These are phyloP conservation scores for Aptenodytes forsteri DNA, from an alignment of 2,113 vertebrate species.

Conservation along the genomic window DNA sequence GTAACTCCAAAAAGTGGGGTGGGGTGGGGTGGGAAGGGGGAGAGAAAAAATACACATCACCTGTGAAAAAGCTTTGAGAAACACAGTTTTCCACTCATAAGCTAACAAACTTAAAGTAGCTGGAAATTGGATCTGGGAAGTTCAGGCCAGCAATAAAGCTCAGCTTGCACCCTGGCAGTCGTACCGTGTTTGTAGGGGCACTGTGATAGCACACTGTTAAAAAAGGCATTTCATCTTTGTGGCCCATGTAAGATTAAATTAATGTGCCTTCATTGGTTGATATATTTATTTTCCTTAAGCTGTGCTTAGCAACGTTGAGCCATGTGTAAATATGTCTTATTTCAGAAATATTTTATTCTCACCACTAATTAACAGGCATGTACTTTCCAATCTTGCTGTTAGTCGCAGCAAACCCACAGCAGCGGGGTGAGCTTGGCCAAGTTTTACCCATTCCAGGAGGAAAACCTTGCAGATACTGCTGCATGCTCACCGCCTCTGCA, in stretches of 20 bases:
- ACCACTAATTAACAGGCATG: background rate
- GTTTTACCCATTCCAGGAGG: background rate
- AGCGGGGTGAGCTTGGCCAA: background rate
- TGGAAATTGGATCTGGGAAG: background rate
- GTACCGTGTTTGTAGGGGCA: background rate
- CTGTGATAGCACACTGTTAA: background rate
- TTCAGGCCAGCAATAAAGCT: background rate
- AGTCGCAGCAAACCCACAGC: background rate
- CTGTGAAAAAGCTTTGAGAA: background rate
- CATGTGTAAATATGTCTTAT: background rate
- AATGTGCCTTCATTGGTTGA: background rate
- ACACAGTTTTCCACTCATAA: background rate
- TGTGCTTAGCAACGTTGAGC: background rate
- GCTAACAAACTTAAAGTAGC: background rate
- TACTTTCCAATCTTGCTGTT: background rate
- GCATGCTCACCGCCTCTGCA: background rate
- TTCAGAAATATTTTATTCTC: background rate
- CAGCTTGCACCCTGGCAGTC: background rate
- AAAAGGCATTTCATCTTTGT: background rate
- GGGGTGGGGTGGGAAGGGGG: fast-evolving
- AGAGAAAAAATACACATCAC: background rate
- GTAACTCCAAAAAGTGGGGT: fast-evolving
- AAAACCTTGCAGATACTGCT: background rate
- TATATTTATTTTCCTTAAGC: background rate
- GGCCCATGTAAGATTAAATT: background rate